A percentile compares a stretch with the other conserved stretches of the same genome.
These are phyloP conservation scores for Mythimna impura DNA, from an alignment of 2,888 invertebrate genomes.

Conservation along the genomic window DNA sequence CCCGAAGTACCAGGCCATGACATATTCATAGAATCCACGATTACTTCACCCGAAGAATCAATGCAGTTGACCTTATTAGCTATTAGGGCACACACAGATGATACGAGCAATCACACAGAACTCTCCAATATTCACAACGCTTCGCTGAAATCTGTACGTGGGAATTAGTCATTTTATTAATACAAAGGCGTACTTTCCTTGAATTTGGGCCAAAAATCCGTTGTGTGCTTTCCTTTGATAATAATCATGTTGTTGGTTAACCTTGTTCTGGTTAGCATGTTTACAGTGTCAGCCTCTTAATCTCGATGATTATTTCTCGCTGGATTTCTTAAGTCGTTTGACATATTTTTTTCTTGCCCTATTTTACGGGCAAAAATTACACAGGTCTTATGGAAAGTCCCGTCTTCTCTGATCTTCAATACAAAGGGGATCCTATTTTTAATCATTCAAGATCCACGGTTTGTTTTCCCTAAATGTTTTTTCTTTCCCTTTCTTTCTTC, in stretches of 20 bases:
- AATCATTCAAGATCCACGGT: not conserved
- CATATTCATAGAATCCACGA: constrained; percentile 45
- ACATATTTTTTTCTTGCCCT: constrained; percentile 30
- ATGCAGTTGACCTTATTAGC: constrained; percentile 41
- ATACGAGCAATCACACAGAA: constrained; percentile 17
- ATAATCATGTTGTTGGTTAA: constrained; percentile 44
- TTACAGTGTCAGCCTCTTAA: constrained; percentile 40
- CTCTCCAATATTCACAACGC: constrained; percentile 10
- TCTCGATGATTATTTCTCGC: constrained; percentile 34
- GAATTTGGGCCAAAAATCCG: constrained; percentile 57
- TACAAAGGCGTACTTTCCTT: constrained; percentile 48
- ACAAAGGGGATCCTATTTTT: not conserved
- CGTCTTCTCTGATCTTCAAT: not conserved
- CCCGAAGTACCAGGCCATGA: constrained; percentile 8
- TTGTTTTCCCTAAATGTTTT: not conserved
- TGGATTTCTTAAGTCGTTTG: constrained; percentile 31
- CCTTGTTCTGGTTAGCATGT: constrained; percentile 55
- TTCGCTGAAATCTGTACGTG: constrained; percentile 46
- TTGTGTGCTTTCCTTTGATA: constrained; percentile 55
- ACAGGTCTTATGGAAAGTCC: not conserved
- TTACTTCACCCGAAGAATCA: constrained; percentile 37
- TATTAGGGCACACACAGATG: constrained; percentile 5
- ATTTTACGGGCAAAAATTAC: constrained; percentile 7
- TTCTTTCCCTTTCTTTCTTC: no score
- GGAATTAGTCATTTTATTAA: constrained; percentile 44